Conservation (phyloP, 2,797 vertebrate species). For the Sorex maritimensis region DNA sequence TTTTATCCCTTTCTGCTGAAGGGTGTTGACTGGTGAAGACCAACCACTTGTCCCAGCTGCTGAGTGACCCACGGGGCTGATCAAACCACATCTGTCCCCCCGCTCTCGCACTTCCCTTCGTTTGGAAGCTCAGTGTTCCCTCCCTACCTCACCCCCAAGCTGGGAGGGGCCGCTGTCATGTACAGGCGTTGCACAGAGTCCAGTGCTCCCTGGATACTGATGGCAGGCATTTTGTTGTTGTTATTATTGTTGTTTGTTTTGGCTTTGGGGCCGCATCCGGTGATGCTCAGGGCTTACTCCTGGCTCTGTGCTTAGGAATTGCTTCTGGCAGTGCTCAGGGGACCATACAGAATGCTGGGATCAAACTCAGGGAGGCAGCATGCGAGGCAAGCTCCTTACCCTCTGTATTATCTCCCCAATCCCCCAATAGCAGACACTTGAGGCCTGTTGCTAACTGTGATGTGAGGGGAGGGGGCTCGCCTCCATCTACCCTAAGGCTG, state of each 20-base stretch:
- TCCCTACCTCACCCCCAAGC: not conserved
- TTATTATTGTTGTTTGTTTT: too few relatives aligned
- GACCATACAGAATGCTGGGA: too few relatives aligned
- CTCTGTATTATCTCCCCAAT: too few relatives aligned
- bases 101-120: not conserved
- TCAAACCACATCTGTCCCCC: not conserved
- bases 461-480: not conserved
- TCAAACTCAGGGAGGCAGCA: too few relatives aligned
- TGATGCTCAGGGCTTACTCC: too few relatives aligned
- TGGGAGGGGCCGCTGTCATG: not conserved
- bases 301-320: too few relatives aligned
- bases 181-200: too few relatives aligned
- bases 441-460: constrained; percentile 13
- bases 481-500: not conserved
- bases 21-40: not conserved
- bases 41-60: not conserved
- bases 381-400: too few relatives aligned
- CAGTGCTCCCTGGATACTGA: too few relatives aligned
- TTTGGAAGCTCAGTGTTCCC: not conserved
- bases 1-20: not conserved
- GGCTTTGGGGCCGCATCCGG: too few relatives aligned
- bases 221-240: too few relatives aligned
- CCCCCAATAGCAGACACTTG: not conserved
- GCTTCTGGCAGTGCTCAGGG: too few relatives aligned
- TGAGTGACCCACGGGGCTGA: not conserved